Conservation (phyloP, 1,140 invertebrate genomes). For the Brevipalpus yothersi region DNA sequence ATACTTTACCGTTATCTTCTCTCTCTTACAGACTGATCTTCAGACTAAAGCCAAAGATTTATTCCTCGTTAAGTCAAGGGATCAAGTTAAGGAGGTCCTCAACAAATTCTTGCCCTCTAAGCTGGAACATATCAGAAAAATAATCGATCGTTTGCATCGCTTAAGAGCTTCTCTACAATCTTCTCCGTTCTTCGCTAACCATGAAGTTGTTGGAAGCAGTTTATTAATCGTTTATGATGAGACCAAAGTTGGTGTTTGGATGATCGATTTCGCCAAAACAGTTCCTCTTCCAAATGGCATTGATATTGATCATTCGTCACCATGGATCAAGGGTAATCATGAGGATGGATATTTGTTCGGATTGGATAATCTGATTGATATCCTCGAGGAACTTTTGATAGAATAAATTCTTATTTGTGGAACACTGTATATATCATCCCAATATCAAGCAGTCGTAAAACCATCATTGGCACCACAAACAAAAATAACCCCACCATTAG, state of each 20-base stretch:
- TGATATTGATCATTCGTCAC: slow-evolving; percentile 40
- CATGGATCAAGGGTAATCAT: slow-evolving; percentile 69
- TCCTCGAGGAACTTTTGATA: slow-evolving; percentile 3
- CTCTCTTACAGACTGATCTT: not conserved
- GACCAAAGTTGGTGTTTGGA: slow-evolving; percentile 59
- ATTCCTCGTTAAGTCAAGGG: slow-evolving; percentile 38
- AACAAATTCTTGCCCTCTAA: slow-evolving; percentile 42
- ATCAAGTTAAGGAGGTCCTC: slow-evolving; percentile 51
- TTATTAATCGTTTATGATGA: slow-evolving; percentile 79
- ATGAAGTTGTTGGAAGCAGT: slow-evolving; percentile 85
- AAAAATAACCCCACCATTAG: too few relatives aligned
- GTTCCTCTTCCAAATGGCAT: slow-evolving; percentile 39
- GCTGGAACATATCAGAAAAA: slow-evolving; percentile 34
- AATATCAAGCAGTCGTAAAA: too few relatives aligned
- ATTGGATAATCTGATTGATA: slow-evolving; percentile 59
- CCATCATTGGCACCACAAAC: too few relatives aligned
- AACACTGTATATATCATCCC: too few relatives aligned
- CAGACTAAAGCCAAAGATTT: slow-evolving; percentile 22
- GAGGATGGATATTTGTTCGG: slow-evolving; percentile 93
- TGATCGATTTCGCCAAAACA: slow-evolving; percentile 90
- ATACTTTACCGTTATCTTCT: not conserved
- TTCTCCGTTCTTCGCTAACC: slow-evolving; percentile 59
- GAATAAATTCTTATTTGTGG: too few relatives aligned
- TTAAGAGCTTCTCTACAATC: slow-evolving; percentile 51
- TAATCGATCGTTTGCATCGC: slow-evolving; percentile 44